Evolutionary conservation across 1,140 invertebrate genomes (phyloP).

Genomic region (Camponotus vicinus): DNA sequence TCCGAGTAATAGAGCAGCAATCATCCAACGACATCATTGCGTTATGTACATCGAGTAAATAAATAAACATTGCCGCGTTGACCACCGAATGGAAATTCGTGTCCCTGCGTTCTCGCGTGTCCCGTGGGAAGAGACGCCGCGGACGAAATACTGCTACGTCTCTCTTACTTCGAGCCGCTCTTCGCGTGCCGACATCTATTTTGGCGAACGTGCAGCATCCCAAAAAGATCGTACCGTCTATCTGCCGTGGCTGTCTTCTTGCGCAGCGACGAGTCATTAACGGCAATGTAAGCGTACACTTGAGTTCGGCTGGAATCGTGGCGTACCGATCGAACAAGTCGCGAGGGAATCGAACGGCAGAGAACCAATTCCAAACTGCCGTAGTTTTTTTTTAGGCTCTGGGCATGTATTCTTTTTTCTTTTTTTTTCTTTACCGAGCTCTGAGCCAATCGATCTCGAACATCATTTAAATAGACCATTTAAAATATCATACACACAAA

Average conservation of each 20-base stretch:
- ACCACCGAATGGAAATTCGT: slow-evolving; percentile 50
- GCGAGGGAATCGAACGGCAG: slow-evolving; percentile 29
- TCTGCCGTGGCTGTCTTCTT: slow-evolving; percentile 67
- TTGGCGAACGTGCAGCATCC: slow-evolving; percentile 72
- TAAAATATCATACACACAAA: neutral
- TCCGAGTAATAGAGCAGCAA: slow-evolving; percentile 39
- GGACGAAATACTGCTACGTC: slow-evolving; percentile 21
- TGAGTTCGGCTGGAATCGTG: slow-evolving; percentile 65
- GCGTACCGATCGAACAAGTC: slow-evolving; percentile 37
- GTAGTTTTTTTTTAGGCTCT: neutral
- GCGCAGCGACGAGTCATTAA: slow-evolving; percentile 76
- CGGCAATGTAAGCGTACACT: slow-evolving; percentile 76
- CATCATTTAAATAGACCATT: neutral
- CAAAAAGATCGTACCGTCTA: slow-evolving; percentile 75
- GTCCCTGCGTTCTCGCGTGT: slow-evolving; percentile 16
- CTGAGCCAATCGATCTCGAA: neutral
- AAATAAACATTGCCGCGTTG: slow-evolving; percentile 69
- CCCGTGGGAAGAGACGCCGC: slow-evolving; percentile 16
- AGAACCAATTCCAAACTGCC: slow-evolving; percentile 39
- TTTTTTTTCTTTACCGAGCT: no score
- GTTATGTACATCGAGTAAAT: slow-evolving; percentile 62
- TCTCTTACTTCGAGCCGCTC: slow-evolving; percentile 67
- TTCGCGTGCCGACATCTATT: slow-evolving; percentile 77
- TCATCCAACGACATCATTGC: slow-evolving; percentile 49
- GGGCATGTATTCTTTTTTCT: neutral